Evolutionary conservation across 2,113 vertebrate genomes (phyloP).

Genomic region (Cervus canadensis): DNA sequence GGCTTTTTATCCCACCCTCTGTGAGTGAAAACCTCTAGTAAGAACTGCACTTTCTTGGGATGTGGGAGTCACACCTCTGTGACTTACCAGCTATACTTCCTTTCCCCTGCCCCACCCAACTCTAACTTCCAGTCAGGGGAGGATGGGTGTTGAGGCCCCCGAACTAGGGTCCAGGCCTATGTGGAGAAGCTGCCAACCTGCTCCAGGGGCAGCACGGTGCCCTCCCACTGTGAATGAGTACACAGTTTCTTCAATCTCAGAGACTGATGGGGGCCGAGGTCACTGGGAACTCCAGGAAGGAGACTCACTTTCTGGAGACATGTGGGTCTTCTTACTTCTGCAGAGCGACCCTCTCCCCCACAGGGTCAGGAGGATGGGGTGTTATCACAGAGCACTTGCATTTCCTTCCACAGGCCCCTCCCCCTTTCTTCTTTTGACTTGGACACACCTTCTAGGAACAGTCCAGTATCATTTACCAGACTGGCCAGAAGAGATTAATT

Average conservation of each 20-base stretch:
- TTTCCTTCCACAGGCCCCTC: not conserved
- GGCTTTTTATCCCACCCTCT: not conserved
- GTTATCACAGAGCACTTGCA: too few relatives aligned
- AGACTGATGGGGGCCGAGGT: not conserved
- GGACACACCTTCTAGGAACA: not conserved
- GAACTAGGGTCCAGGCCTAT: not conserved
- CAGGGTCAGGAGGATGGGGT: not conserved
- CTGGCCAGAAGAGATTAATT: not conserved
- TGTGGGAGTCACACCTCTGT: not conserved
- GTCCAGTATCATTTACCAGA: not conserved
- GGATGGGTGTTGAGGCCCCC: not conserved
- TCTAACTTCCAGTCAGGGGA: not conserved
- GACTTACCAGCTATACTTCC: not conserved
- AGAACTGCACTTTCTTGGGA: not conserved
- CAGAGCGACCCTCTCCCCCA: not conserved
- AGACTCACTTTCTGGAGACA: not conserved
- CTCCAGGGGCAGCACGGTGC: not conserved
- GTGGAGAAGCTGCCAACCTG: not conserved
- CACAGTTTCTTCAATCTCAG: not conserved
- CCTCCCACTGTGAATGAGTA: not conserved
- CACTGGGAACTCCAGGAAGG: not conserved
- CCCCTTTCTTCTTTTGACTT: not conserved
- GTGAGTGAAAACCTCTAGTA: not conserved
- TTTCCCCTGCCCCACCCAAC: rapidly evolving
- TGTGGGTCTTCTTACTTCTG: not conserved